These are phyloP conservation scores for Australoheros scitulus DNA, from an alignment of 2,113 vertebrate species.

Conservation along the genomic window DNA sequence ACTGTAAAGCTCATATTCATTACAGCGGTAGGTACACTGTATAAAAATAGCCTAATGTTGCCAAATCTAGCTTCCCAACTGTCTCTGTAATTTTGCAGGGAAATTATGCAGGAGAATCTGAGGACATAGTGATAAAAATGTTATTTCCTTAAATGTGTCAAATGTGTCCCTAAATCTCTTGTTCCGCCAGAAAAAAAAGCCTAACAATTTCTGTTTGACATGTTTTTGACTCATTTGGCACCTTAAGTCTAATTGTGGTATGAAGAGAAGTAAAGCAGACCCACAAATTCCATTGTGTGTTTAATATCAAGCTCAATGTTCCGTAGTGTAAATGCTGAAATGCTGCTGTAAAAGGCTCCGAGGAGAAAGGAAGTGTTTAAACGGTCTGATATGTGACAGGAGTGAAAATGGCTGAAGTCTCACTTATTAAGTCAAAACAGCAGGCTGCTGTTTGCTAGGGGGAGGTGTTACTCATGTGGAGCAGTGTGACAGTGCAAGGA, in stretches of 20 bases:
- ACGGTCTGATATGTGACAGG: neutral
- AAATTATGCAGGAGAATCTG: neutral
- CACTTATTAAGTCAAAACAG: neutral
- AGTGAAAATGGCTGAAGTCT: slow-evolving; percentile 20
- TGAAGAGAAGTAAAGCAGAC: neutral
- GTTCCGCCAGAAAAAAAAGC: neutral
- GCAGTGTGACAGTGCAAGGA: slow-evolving; percentile 55
- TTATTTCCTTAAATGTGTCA: accelerated
- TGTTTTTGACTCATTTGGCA: neutral
- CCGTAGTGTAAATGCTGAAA: neutral
- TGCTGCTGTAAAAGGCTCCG: neutral
- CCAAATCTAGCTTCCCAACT: neutral
- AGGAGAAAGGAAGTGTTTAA: neutral
- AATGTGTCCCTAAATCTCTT: neutral
- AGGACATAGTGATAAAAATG: neutral
- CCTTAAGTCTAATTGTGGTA: neutral
- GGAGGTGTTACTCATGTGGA: slow-evolving; percentile 25
- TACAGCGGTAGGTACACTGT: neutral
- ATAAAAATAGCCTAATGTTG: neutral
- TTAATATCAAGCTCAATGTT: slow-evolving; percentile 1
- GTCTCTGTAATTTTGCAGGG: neutral
- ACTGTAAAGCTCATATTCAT: neutral
- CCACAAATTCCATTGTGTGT: neutral
- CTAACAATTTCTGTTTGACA: neutral
- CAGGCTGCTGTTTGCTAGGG: neutral